These are phyloP conservation scores for Drosophila orena DNA, from an alignment of 1,140 invertebrate species.

Conservation along the genomic window DNA sequence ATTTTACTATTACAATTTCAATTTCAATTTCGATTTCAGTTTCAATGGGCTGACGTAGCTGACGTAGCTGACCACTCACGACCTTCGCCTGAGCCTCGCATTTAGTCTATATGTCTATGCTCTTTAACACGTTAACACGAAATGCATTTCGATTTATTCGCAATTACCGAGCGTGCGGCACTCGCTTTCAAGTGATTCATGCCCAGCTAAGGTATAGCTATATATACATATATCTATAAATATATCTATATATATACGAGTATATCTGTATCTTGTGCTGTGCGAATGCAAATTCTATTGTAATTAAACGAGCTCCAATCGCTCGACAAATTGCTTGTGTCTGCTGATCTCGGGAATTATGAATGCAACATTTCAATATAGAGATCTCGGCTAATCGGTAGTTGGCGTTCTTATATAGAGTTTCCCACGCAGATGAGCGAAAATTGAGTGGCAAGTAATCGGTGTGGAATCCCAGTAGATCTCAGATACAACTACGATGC, in stretches of 20 bases:
- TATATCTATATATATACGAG: neutral
- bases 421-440: constrained; percentile 55
- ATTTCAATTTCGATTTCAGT: constrained; percentile 42
- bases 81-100: constrained; percentile 59
- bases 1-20: constrained; percentile 27
- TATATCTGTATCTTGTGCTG: constrained; percentile 2
- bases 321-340: constrained; percentile 65
- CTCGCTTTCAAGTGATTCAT: constrained; percentile 59
- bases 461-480: neutral
- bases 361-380: constrained; percentile 60
- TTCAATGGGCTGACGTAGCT: constrained; percentile 49
- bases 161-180: constrained; percentile 47
- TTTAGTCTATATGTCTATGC: constrained; percentile 43
- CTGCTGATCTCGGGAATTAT: constrained; percentile 57
- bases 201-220: constrained; percentile 15
- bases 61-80: constrained; percentile 30
- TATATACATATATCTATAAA: neutral
- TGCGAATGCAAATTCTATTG: constrained; percentile 62
- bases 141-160: constrained; percentile 59
- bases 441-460: constrained; percentile 17
- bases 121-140: constrained; percentile 66
- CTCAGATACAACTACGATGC: neutral
- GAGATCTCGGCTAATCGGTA: constrained; percentile 28
- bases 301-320: constrained; percentile 58
- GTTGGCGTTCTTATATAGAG: constrained; percentile 5